phyloP scores from a whole-genome alignment of 2,888 invertebrate genomes.

The Thereva unica region DNA sequence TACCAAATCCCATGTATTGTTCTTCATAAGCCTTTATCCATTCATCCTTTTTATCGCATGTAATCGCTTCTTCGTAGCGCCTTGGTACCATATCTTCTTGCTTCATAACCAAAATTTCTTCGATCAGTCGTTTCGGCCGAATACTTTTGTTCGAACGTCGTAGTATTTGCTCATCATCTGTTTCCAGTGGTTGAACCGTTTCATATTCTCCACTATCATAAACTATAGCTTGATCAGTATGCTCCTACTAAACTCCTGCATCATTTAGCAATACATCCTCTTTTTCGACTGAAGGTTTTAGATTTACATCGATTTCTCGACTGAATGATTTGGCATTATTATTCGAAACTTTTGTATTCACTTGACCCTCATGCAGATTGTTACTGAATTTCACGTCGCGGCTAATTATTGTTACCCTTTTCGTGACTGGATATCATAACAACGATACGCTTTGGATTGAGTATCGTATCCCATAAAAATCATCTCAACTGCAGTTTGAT shows the following conservation, averaged over 20 bases:
- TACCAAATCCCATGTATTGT: too few relatives aligned
- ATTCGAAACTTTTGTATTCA: neutral
- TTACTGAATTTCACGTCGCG: constrained; percentile 38
- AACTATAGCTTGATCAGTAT: constrained; percentile 5
- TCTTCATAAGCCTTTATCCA: constrained; percentile 45
- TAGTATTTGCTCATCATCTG: too few relatives aligned
- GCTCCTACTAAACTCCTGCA: neutral
- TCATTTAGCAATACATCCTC: neutral
- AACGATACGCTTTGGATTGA: constrained; percentile 44
- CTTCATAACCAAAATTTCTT: constrained; percentile 24
- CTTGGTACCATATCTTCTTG: neutral
- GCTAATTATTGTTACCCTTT: constrained; percentile 38
- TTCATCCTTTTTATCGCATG: constrained; percentile 17
- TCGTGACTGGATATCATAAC: constrained; percentile 36
- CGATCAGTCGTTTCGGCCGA: constrained; percentile 34
- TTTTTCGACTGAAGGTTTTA: neutral
- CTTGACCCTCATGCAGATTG: neutral
- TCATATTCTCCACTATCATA: too few relatives aligned
- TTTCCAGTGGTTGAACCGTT: too few relatives aligned
- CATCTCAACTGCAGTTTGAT: constrained; percentile 39
- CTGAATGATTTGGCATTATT: neutral
- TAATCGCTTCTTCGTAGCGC: neutral
- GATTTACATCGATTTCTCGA: neutral
- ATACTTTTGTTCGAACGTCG: constrained; percentile 36
- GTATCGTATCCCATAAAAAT: constrained; percentile 43